Conservation (phyloP, 2,113 vertebrate genomes). For the Dissostichus mawsoni region DNA sequence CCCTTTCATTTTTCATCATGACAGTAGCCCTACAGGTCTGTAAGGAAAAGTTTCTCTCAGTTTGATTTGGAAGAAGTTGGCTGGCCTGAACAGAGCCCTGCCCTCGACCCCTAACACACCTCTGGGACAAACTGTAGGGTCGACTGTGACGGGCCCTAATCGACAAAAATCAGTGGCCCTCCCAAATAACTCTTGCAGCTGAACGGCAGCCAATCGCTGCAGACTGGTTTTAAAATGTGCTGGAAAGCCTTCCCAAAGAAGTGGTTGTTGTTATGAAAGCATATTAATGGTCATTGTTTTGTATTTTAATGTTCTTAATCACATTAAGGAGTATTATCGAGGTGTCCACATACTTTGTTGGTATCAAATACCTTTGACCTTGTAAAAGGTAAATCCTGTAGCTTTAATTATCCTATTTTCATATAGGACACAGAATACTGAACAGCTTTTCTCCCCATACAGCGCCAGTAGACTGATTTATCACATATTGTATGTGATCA, state of each 20-base stretch:
- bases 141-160: too few relatives aligned
- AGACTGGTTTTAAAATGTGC: not conserved
- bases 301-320: not conserved
- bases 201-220: not conserved
- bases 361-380: not conserved
- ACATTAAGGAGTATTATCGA: not conserved
- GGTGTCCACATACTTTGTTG: not conserved
- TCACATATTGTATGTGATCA: not conserved
- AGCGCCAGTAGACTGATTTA: not conserved
- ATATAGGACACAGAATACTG: not conserved
- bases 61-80: too few relatives aligned
- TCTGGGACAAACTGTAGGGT: not conserved
- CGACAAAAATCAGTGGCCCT: too few relatives aligned
- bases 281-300: not conserved
- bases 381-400: not conserved
- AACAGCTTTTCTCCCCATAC: not conserved
- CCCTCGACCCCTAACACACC: constrained; percentile 6
- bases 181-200: not conserved
- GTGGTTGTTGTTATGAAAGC: too few relatives aligned
- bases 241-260: not conserved
- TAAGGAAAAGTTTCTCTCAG: too few relatives aligned
- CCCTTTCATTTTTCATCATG: too few relatives aligned
- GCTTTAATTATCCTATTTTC: not conserved
- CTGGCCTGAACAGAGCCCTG: too few relatives aligned
- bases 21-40: too few relatives aligned